Evolutionary conservation across 23 tunicate species (phyloP).

Genomic region (Ciona savignyi): DNA sequence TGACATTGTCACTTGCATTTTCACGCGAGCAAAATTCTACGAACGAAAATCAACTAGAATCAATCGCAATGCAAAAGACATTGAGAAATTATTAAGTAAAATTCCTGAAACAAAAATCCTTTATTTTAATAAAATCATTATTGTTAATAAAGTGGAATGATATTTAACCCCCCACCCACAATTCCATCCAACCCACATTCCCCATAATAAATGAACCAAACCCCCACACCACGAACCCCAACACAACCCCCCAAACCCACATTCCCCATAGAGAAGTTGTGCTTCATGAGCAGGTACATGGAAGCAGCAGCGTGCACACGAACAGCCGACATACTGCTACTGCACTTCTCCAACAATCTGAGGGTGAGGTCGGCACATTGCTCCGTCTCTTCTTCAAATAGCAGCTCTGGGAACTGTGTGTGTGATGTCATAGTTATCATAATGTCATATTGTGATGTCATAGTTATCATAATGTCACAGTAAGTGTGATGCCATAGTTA

Average conservation of each 20-base stretch:
- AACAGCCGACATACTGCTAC: slow-evolving; percentile 32
- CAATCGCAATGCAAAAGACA: no score
- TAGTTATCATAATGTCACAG: no score
- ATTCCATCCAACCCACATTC: no score
- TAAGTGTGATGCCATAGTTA: no score
- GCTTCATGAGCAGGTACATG: slow-evolving; percentile 81
- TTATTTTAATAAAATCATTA: no score
- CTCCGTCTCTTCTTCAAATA: slow-evolving; percentile 88
- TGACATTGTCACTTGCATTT: slow-evolving; percentile 95
- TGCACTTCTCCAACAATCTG: slow-evolving; percentile 67
- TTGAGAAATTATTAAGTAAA: no score
- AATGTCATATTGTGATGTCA: no score
- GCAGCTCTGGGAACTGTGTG: slow-evolving; percentile 63
- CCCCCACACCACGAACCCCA: no score
- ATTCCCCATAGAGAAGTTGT: slow-evolving; percentile 78
- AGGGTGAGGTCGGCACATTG: slow-evolving; percentile 81
- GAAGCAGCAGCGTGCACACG: slow-evolving; percentile 77
- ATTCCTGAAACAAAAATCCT: no score
- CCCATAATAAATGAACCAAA: no score
- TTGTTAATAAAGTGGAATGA: no score
- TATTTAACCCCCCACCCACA: no score
- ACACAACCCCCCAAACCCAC: slow-evolving; percentile 17
- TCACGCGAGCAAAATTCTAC: slow-evolving; percentile 77
- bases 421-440: background rate
- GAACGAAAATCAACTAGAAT: background rate